Base-by-base conservation (phyloP, 2,797 vertebrate species). In the Oreortyx pictus region DNA sequence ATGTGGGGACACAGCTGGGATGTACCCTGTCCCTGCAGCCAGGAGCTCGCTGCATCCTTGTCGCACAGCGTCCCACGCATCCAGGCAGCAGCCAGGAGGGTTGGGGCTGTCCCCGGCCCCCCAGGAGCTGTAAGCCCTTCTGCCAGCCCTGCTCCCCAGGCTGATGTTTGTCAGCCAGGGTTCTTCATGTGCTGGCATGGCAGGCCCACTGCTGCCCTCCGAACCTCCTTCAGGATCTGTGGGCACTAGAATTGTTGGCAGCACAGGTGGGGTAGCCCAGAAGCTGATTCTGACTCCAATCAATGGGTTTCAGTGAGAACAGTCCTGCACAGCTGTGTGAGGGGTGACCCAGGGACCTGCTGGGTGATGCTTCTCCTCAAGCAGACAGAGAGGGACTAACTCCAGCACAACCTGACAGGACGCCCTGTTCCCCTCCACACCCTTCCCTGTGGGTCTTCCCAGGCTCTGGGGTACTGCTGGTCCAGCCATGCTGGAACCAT, bases 341-440 rank as follows among this genome's bases (percentile, higher is more conserved):
- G 41, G 31, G 33, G 24, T 44, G 14, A 25, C 22, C 70, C 33
- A 11, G 24, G 31, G 15, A 29, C 29, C 71, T 59, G 31, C 25
- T 46, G n/a, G 24, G 4, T 46, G 54, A 14, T 44, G 9, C 37
- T 74, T 60, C 29, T 52, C 46, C 16, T 44, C 1, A 0, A 33
- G 23, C 68, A 31, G 57, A 6, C 0, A 12, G 14, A 5, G 9
- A 24, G 12, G 5, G 24, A 72, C 13, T 52, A 43, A 1, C 27
- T 70, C 81, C 86, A 81, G 71, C 33, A 49, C 37, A 7, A 18
- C 22, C 39, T 2, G 47, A 27, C 73, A 88, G 54, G 60, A 0
- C 5, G 1, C 13, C 23, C 35, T 1, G 0, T 24, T 44, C 19
- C 9, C 15, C 27, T 52, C 18, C 49, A 3, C 4, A 18, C 19